Conservation (phyloP, 2,888 invertebrate species). For the Hermaeophaga mercurialis region DNA sequence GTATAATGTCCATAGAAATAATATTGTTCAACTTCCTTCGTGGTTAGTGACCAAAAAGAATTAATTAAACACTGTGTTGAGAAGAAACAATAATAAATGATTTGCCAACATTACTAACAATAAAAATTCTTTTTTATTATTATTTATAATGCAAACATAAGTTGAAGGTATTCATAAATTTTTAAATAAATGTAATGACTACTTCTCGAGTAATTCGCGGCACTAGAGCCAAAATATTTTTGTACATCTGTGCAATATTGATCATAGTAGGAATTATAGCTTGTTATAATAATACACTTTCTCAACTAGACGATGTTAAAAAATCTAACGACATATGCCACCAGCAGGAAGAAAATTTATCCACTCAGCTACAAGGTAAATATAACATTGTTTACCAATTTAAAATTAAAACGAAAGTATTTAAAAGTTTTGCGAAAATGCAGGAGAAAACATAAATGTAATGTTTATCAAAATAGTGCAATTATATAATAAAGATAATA, state of each 20-base stretch:
- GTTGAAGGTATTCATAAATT: constrained; percentile 24
- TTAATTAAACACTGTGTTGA: too few relatives aligned
- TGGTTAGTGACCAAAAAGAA: too few relatives aligned
- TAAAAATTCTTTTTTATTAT: constrained; percentile 1
- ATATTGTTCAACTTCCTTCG: too few relatives aligned
- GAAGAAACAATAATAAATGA: too few relatives aligned
- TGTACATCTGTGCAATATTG: constrained; percentile 61
- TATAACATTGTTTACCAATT: too few relatives aligned
- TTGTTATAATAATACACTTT: constrained; percentile 64
- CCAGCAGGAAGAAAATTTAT: constrained; percentile 65
- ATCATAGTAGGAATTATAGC: constrained; percentile 62
- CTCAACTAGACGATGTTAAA: constrained; percentile 63
- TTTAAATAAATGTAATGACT: constrained; percentile 55
- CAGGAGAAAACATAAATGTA: too few relatives aligned
- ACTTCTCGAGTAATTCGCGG: constrained; percentile 61
- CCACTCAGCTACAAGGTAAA: constrained; percentile 65
- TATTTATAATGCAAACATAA: constrained; percentile 23
- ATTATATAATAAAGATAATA: too few relatives aligned
- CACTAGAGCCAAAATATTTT: constrained; percentile 63
- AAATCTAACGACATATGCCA: constrained; percentile 62
- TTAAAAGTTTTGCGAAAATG: too few relatives aligned
- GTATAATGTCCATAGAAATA: too few relatives aligned
- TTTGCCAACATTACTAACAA: constrained; percentile 22
- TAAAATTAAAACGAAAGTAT: too few relatives aligned
- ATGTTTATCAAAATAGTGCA: too few relatives aligned